phyloP scores from a whole-genome alignment of 2,888 invertebrate genomes.

The Xestia ashworthii region DNA sequence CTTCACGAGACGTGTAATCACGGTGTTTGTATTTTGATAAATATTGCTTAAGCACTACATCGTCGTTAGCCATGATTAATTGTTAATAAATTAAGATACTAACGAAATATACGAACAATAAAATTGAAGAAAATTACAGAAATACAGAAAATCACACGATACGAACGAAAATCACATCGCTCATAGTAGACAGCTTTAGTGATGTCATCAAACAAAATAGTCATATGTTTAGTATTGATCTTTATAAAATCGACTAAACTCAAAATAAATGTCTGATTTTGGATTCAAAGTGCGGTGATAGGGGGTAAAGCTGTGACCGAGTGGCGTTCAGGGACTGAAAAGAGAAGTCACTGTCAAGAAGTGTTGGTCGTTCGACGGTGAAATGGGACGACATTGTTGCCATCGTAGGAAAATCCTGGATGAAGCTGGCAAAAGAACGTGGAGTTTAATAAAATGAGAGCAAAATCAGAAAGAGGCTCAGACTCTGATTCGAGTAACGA shows the following conservation, averaged over 20 bases:
- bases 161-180: slow-evolving; percentile 47
- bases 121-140: slow-evolving; percentile 47
- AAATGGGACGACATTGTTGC: no score
- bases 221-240: slow-evolving; percentile 13
- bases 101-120: slow-evolving; percentile 30
- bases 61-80: slow-evolving; percentile 85
- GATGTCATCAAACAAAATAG: slow-evolving; percentile 45
- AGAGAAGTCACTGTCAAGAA: no score
- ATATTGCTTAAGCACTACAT: slow-evolving; percentile 83
- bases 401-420: no score
- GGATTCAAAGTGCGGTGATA: not conserved
- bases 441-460: no score
- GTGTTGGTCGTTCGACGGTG: no score
- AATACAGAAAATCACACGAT: slow-evolving; percentile 38
- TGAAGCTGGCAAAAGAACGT: no score
- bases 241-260: slow-evolving; percentile 34
- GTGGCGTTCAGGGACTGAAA: not conserved
- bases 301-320: not conserved
- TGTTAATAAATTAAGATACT: slow-evolving; percentile 18
- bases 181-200: slow-evolving; percentile 54
- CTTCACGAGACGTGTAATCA: slow-evolving; percentile 86
- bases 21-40: slow-evolving; percentile 86
- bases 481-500: no score
- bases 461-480: no score
- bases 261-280: no score